Base-by-base conservation (phyloP, 2,113 vertebrate species). In the Pituophis catenifer region DNA sequence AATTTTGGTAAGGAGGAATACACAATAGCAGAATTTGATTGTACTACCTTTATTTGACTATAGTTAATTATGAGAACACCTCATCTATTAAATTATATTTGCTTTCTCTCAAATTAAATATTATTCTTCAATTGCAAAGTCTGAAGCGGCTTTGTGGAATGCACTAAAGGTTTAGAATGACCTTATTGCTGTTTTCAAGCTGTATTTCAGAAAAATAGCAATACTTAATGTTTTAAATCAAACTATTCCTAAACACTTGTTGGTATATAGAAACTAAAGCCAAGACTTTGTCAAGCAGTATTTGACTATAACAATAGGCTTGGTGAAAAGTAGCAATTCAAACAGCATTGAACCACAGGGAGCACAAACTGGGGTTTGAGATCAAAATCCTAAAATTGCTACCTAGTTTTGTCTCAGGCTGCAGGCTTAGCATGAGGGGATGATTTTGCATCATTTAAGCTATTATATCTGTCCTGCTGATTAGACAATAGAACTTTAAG, bases 391-490 rank as follows among this genome's bases (percentile, higher is more conserved):
- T 19, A 91, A 29, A 33, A 89, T 0, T 58, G 50, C 59, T 13
- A 52, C 48, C 92, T 94, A 26, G 48, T 89, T 53, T 86, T 0
- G 90, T n/a, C 0, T 26, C 5, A 29, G 9, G 26, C 26, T 65
- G 62, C 62, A 65, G 24, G 26, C 26, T 65, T 65, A 65, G 9
- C 26, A 29, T 29, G 62, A 59, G 26, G 62, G 10, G 62, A 29
- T 65, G 9, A 12, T 65, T 65, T 65, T 65, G 62, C 26, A 11
- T 65, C 62, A 26, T 65, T 65, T 65, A 65, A 65, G 17, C 19
- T 85, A 93, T 88, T 89, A 91, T 89, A 93, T n/a, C 54, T 96
- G 95, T 95, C 93, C 93, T 94, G 92, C 21, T 94, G 89, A 90
- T 94, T 95, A 93, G 95, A 57, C 92, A 94, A 94, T 33, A 38